phyloP scores from a whole-genome alignment of 2,797 vertebrate genomes.

The Notolabrus celidotus region DNA sequence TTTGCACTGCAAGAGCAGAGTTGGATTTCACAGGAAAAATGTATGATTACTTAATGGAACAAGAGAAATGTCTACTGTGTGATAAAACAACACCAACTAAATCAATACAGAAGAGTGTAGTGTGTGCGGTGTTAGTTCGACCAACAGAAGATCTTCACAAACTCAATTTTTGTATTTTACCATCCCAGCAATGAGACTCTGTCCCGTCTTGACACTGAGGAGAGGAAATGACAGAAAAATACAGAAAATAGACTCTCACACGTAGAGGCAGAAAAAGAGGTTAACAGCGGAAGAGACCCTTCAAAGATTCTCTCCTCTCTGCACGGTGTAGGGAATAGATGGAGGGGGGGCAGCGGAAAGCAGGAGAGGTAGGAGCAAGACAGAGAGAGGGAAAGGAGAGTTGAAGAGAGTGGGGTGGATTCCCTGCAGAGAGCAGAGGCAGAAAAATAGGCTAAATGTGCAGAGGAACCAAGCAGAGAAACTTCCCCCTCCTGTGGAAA shows the following conservation, averaged over 20 bases:
- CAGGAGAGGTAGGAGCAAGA: conserved; percentile 37
- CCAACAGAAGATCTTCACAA: neutral
- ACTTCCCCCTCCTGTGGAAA: conserved; percentile 40
- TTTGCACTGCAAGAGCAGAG: too few species aligned
- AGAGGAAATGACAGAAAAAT: conserved; percentile 55
- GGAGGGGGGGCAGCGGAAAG: neutral
- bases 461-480: conserved; percentile 52
- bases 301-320: conserved; percentile 49
- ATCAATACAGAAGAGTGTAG: neutral
- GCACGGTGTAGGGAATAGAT: conserved; percentile 37
- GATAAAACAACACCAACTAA: conserved; percentile 2
- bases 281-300: conserved; percentile 59
- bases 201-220: conserved; percentile 40
- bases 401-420: conserved; percentile 29
- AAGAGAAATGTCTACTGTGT: too few species aligned
- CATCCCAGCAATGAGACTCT: neutral
- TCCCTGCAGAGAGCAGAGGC: conserved; percentile 53
- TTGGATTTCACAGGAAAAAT: too few species aligned
- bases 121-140: neutral
- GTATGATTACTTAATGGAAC: too few species aligned
- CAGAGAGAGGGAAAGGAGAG: conserved; percentile 32
- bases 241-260: conserved; percentile 52
- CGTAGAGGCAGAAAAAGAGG: conserved; percentile 51
- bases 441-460: conserved; percentile 63
- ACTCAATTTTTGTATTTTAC: conserved; percentile 11